Percentiles rank a stretch among this genome's conserved stretches.
These are phyloP conservation scores for Lutjanus argentimaculatus DNA, from an alignment of 2,797 vertebrate genomes.

Conservation along the genomic window DNA sequence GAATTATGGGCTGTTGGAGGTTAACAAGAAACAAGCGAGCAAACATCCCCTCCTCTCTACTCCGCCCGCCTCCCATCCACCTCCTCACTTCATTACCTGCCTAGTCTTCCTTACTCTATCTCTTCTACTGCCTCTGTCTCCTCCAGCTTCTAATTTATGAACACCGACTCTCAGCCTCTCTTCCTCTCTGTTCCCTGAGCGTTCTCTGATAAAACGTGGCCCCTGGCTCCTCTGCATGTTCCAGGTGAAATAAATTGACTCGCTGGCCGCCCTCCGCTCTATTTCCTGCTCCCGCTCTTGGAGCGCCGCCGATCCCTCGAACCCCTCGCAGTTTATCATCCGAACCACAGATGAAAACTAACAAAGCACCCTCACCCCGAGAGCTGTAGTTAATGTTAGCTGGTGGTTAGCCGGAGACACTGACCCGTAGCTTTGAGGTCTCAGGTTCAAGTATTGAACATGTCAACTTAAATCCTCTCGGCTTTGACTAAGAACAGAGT, in stretches of 20 bases:
- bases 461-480: background rate
- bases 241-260: conserved; percentile 61
- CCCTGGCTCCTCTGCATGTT: conserved; percentile 51
- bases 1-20: conserved; percentile 70
- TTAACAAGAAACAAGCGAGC: conserved; percentile 69
- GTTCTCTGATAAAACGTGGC: conserved; percentile 38
- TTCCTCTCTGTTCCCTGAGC: conserved; percentile 6
- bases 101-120: conserved; percentile 61
- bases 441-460: background rate
- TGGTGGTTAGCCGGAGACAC: background rate
- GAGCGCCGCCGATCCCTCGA: background rate
- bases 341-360: background rate
- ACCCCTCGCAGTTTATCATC: conserved; percentile 26
- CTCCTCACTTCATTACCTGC: conserved; percentile 77
- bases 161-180: background rate
- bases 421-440: conserved; percentile 1
- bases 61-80: conserved; percentile 20
- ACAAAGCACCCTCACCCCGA: conserved; percentile 14
- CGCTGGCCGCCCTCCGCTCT: background rate
- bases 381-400: background rate
- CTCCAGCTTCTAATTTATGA: conserved; percentile 67
- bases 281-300: background rate
- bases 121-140: conserved; percentile 32
- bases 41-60: conserved; percentile 48
- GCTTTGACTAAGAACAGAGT: background rate